Evolutionary conservation across 1,140 invertebrate species (phyloP).

Genomic region (Polypedilum vanderplanki): DNA sequence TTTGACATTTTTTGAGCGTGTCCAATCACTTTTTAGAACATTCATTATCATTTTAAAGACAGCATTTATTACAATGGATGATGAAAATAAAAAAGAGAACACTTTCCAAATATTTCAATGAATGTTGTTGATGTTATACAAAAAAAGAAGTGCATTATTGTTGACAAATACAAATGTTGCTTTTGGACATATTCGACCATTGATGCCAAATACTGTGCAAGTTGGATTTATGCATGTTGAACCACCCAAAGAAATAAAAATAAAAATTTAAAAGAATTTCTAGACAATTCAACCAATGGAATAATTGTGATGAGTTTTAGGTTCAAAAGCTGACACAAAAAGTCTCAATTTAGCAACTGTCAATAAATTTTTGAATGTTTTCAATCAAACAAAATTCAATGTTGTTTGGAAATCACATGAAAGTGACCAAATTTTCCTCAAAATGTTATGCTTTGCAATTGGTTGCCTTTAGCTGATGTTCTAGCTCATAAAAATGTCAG

Average conservation of each 20-base stretch:
- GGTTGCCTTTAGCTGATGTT: background rate
- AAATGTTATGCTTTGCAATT: background rate
- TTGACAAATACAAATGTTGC: background rate
- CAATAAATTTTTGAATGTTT: background rate
- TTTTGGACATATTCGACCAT: background rate
- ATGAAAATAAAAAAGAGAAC: background rate
- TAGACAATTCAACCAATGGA: background rate
- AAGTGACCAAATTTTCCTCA: background rate
- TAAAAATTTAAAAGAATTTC: background rate
- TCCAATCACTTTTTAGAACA: background rate
- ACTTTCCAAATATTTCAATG: background rate
- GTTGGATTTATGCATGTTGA: background rate
- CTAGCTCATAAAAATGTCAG: slow-evolving; percentile 42
- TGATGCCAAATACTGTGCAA: background rate
- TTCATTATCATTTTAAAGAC: background rate
- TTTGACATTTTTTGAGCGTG: background rate
- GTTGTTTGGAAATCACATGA: background rate
- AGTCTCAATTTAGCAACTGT: background rate
- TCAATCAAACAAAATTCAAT: background rate
- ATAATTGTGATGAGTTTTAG: background rate
- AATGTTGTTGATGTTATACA: background rate
- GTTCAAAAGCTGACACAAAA: background rate
- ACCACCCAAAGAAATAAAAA: background rate
- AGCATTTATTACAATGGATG: background rate
- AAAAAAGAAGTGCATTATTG: background rate